Percentiles rank a stretch among this genome's conserved stretches.
phyloP scores from a whole-genome alignment of 2,113 vertebrate genomes.

The Glareola pratincola region DNA sequence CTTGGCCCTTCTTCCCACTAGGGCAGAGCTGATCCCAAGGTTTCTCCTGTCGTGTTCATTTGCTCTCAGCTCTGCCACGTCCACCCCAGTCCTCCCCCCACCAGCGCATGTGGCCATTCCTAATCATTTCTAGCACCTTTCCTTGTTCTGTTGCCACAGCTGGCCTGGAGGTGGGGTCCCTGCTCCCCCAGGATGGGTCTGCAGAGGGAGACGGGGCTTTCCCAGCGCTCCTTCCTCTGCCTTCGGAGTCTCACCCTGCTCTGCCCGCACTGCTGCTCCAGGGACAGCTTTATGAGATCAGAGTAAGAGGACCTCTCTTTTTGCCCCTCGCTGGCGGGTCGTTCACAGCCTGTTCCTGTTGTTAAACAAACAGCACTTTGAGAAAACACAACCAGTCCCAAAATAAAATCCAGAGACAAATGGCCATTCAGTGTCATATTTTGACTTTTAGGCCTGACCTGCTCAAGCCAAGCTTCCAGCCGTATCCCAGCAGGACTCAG shows the following conservation, averaged over 20 bases:
- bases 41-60: background rate
- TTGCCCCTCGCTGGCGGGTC: accelerated
- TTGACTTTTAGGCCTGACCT: background rate
- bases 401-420: background rate
- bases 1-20: background rate
- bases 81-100: background rate
- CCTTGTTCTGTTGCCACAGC: background rate
- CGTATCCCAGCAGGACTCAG: background rate
- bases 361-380: background rate
- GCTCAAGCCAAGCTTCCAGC: background rate
- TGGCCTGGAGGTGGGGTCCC: background rate
- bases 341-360: background rate
- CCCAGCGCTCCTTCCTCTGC: background rate
- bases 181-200: background rate
- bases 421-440: background rate
- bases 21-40: background rate
- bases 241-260: background rate
- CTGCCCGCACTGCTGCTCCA: background rate
- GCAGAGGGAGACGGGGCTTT: background rate
- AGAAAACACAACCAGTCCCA: background rate
- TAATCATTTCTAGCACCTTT: background rate
- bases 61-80: background rate
- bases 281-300: background rate
- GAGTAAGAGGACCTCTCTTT: background rate
- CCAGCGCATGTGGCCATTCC: accelerated